Evolutionary conservation across 2,888 invertebrate genomes (phyloP), one percentile per base, ranked within the genome.

Genomic region (Myopa testacea): DNA sequence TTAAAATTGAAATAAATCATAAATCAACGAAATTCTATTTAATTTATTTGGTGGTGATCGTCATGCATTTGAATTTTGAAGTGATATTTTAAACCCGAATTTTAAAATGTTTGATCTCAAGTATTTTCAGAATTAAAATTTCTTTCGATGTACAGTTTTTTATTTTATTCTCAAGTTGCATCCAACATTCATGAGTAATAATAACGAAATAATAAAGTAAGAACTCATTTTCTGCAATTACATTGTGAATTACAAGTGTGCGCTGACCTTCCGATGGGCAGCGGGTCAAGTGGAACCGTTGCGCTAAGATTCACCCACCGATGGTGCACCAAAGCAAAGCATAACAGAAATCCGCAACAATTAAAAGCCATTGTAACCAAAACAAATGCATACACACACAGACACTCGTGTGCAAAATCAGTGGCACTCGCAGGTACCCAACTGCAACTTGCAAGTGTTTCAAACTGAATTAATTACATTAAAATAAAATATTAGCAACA

Each of bases 1-100:
- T 77, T 50, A 26, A 63, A 73, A 72, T 69, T 52, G 52, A 63
- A 71, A 76, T 84, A 84, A 85, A 85, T 85, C 85, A 82, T 83
- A 81, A 83, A 63, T 55, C 4, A 14, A 37, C 8, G 19, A 16
- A 19, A 45, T 58, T 38, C 68, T 14, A 52, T 75, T 45, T 45
- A 52, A n/a, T 16, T 8, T 55, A n/a, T 55, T 10, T 55, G n/a
- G 50, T 50, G 50, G 50, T 50, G 8, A 10, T 50, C 50, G 8
- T 14, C 50, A 14, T 55, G 4, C 4, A 1, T 55, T 55, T 55
- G 3, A 45, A 45, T 45, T 45, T 45, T 8, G 45, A 45, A 45
- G 45, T 10, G 55, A 55, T 8, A 55, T 16, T n/a, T 55, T 5
- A 10, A 50, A 10, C 1, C 50, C 3, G 26, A 26, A 1, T 26